Conservation (phyloP, 2,797 vertebrate species). For the Danio choprae region DNA sequence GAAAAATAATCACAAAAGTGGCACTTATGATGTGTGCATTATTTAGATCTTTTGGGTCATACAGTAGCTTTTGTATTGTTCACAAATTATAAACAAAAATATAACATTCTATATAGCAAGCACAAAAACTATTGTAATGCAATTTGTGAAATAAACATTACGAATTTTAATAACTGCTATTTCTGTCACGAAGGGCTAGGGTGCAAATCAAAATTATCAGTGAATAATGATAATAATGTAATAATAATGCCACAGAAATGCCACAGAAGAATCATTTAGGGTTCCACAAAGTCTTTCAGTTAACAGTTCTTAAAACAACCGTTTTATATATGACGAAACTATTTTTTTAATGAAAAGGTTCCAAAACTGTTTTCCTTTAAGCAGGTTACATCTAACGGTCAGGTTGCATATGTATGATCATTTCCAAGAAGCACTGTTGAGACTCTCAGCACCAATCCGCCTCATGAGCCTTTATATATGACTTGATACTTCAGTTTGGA, state of each 20-base stretch:
- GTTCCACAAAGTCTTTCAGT: no score
- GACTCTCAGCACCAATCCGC: conserved; percentile 25
- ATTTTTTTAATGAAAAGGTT: no score
- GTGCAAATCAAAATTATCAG: not conserved
- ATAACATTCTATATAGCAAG: not conserved
- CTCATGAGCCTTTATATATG: conserved; percentile 19
- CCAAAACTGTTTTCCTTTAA: not conserved
- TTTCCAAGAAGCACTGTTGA: conserved; percentile 17
- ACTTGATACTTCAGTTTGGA: conserved; percentile 39
- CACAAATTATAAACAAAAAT: no score
- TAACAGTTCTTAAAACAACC: no score
- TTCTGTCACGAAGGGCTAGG: not conserved
- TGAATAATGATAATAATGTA: not conserved
- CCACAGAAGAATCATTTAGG: no score
- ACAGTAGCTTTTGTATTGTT: not conserved
- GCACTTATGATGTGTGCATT: not conserved
- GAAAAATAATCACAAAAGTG: not conserved
- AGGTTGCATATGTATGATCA: conserved; percentile 12
- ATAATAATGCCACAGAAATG: no score
- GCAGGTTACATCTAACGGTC: not conserved
- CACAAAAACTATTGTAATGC: not conserved
- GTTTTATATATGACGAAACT: no score
- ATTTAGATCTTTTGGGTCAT: not conserved
- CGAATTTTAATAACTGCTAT: no score
- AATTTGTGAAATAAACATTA: not conserved